Conservation (phyloP, 2,888 invertebrate species). For the Atrina japonica region DNA sequence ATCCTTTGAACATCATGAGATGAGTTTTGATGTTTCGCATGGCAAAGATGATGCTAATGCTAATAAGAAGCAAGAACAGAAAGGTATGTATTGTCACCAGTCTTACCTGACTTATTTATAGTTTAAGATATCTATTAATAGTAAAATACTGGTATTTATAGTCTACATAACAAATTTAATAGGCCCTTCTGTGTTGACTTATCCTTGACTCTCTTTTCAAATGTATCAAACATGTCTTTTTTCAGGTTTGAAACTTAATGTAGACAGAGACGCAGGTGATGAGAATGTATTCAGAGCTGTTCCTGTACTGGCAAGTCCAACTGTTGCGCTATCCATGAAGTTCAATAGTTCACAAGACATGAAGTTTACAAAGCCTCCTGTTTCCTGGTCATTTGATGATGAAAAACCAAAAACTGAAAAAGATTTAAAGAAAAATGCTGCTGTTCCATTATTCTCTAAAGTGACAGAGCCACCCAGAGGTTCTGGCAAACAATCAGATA, state of each 20-base stretch:
- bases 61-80: too few relatives aligned
- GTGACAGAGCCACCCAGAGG: slow-evolving; percentile 28
- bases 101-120: too few relatives aligned
- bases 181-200: too few relatives aligned
- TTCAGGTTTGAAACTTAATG: background rate
- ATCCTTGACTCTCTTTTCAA: too few relatives aligned
- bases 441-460: slow-evolving; percentile 2
- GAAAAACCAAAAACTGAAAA: background rate
- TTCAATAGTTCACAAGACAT: slow-evolving; percentile 34
- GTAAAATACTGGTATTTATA: too few relatives aligned
- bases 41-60: slow-evolving; percentile 11
- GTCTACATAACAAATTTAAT: too few relatives aligned
- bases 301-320: slow-evolving; percentile 57
- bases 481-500: slow-evolving; percentile 34
- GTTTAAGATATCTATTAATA: too few relatives aligned
- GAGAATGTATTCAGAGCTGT: slow-evolving; percentile 57
- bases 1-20: slow-evolving; percentile 64
- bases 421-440: background rate
- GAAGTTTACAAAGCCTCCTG: slow-evolving; percentile 33
- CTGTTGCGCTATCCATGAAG: slow-evolving; percentile 56
- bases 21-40: slow-evolving; percentile 21
- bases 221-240: too few relatives aligned
- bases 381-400: slow-evolving; percentile 32
- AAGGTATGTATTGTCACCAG: too few relatives aligned
- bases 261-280: slow-evolving; percentile 36